Base-by-base conservation (phyloP, 2,797 vertebrate genomes). In the Danio jaintianensis region DNA sequence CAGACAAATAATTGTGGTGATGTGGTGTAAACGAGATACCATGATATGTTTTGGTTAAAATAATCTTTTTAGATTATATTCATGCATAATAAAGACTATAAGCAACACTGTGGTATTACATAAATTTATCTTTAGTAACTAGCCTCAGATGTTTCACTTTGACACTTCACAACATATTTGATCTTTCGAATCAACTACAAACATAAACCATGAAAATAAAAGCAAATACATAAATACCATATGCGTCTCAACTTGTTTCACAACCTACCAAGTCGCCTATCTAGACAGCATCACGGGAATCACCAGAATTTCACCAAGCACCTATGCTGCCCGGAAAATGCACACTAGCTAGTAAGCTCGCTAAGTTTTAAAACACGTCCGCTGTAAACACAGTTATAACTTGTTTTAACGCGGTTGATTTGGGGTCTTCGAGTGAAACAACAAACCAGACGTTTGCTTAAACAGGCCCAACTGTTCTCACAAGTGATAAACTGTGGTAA, bases 351-450 rank as follows among this genome's bases (percentile, higher is more conserved):
- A 12, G 56, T 18, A 55, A 52, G 4, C 36, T 62, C 12, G 42
- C 13, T 70, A 42, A 61, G 67, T 79, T 70, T 69, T 42, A 15
- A 61, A 4, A n/a, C 66, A 62, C 55, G 50, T 15, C 63, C 53
- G 22, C 38, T 42, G 11, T 42, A 50, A 61, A 69, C 53, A 40
- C 5, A 53, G 61, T 43, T 45, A 22, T 22, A 64, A 64, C 74
- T 53, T 42, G 55, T 13, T 58, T 47, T 59, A 59, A 78, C 55
- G 11, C 22, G 16, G 66, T 12, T 52, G n/a, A 10, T 42, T 7
- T 12, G 8, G 12, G 11, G n/a, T 3, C 5, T 61, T 59, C 18
- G 13, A 59, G 3, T 6, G 12, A 11, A 78, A 38, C 36, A 78
- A 61, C 55, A 53, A 62, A 52, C 7, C 8, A 22, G 40, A 43